phyloP scores from a whole-genome alignment of 2,888 invertebrate species.

The Bhutanitis thaidina region DNA sequence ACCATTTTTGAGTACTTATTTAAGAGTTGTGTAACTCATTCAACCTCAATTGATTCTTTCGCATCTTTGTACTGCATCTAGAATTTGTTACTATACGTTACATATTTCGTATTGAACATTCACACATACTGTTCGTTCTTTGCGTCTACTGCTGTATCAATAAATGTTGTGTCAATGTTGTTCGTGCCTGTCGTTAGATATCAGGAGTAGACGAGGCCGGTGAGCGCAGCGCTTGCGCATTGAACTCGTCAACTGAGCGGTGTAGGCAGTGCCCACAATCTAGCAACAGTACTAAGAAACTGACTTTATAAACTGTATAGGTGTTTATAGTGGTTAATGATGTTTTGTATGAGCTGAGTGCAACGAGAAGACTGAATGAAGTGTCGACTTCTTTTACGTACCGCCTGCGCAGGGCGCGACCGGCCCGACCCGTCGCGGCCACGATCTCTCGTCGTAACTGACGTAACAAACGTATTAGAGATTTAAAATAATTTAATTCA shows the following conservation, averaged over 20 bases:
- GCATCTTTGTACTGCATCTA: too few relatives aligned
- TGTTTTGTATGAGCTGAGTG: slow-evolving; percentile 52
- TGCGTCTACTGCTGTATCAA: too few relatives aligned
- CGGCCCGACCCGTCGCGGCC: not conserved
- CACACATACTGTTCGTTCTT: too few relatives aligned
- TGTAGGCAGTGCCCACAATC: too few relatives aligned
- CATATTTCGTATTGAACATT: too few relatives aligned
- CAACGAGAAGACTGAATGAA: slow-evolving; percentile 68
- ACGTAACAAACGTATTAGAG: too few relatives aligned
- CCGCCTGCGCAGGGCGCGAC: not conserved
- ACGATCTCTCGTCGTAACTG: not conserved
- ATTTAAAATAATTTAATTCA: too few relatives aligned
- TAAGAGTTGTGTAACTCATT: too few relatives aligned
- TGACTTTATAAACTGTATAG: not conserved
- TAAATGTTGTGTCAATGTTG: not conserved
- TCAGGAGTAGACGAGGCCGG: not conserved
- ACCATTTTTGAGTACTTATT: too few relatives aligned
- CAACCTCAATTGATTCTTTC: too few relatives aligned
- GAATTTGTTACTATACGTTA: too few relatives aligned
- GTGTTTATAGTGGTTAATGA: slow-evolving; percentile 23
- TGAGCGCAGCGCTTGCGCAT: not conserved
- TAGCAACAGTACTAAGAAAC: not conserved
- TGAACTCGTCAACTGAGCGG: too few relatives aligned
- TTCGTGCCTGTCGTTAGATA: not conserved
- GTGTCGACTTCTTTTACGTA: slow-evolving; percentile 38